phyloP scores from a whole-genome alignment of 1,140 invertebrate species.

The Notospermus geniculatus region DNA sequence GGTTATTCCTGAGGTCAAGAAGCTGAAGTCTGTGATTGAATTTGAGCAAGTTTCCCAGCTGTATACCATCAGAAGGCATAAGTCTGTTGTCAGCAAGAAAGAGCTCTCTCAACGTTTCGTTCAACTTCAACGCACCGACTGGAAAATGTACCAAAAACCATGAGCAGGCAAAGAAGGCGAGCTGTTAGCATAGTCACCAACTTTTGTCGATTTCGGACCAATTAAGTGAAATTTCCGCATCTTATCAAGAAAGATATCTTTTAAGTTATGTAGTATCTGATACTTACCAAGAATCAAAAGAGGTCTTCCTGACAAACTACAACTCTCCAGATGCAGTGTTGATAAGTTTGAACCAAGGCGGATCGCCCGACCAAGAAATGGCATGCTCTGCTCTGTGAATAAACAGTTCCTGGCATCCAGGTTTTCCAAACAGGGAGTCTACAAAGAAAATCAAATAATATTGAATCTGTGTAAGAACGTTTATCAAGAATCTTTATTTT shows the following conservation, averaged over 20 bases:
- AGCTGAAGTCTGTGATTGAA: conserved; percentile 66
- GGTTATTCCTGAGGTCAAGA: conserved; percentile 70
- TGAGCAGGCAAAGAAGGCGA: too few relatives aligned
- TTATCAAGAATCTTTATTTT: neutral
- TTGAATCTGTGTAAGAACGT: neutral
- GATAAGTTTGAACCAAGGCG: conserved; percentile 67
- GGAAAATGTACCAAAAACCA: too few relatives aligned
- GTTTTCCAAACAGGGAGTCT: conserved; percentile 71
- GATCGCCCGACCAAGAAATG: conserved; percentile 69
- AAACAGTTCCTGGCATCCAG: conserved; percentile 68
- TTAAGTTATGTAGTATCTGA: too few relatives aligned
- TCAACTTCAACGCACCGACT: conserved; percentile 78
- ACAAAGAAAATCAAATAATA: conserved; percentile 26
- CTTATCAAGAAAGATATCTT: too few relatives aligned
- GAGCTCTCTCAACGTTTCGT: conserved; percentile 75
- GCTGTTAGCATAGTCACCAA: too few relatives aligned
- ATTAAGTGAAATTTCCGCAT: too few relatives aligned
- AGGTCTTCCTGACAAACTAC: conserved; percentile 66
- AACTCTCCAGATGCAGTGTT: conserved; percentile 73
- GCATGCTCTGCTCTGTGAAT: conserved; percentile 69
- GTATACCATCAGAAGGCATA: conserved; percentile 71
- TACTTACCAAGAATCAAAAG: conserved; percentile 68
- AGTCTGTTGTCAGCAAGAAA: conserved; percentile 81
- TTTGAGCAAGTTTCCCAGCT: conserved; percentile 63
- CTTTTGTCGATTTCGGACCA: too few relatives aligned